Percentiles rank a stretch among this genome's conserved stretches.
Evolutionary conservation across 35 echinoderm and acorn worm species (phyloP).

Genomic region (Strongylocentrotus purpuratus): DNA sequence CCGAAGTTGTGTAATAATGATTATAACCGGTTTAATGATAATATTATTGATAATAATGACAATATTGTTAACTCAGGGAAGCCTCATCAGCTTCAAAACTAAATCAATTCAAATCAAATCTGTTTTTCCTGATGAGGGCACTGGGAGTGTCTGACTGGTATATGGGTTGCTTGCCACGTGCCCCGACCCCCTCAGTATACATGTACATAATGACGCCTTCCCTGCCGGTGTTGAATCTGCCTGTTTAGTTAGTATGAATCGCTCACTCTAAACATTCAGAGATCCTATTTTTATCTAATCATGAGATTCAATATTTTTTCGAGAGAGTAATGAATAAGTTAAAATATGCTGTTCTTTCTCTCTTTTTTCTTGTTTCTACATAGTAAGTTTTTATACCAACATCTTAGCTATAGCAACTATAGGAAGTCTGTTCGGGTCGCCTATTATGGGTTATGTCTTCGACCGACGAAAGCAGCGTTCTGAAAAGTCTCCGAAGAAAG

Average conservation of each 20-base stretch:
- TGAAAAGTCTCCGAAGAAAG: neutral
- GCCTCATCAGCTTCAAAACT: too few species aligned
- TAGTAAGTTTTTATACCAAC: constrained; percentile 28
- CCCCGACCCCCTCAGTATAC: too few species aligned
- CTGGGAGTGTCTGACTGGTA: too few species aligned
- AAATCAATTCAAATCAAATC: too few species aligned
- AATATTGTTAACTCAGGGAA: too few species aligned
- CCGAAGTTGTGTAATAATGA: too few species aligned
- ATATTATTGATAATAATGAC: too few species aligned
- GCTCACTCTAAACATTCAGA: neutral
- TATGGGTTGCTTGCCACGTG: neutral
- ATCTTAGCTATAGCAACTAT: constrained; percentile 28
- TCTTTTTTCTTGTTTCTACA: neutral
- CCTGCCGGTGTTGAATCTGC: neutral
- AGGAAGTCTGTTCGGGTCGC: constrained; percentile 5
- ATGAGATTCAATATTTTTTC: too few species aligned
- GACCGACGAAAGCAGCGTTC: neutral
- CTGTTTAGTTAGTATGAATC: neutral
- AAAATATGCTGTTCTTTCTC: neutral
- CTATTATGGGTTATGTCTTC: neutral
- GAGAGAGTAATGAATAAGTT: neutral
- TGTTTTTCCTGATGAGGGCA: neutral
- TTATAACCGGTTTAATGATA: too few species aligned
- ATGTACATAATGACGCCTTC: neutral
- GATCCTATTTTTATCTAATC: too few species aligned